phyloP scores from a whole-genome alignment of 2,797 vertebrate genomes.

The Australoheros facetus region DNA sequence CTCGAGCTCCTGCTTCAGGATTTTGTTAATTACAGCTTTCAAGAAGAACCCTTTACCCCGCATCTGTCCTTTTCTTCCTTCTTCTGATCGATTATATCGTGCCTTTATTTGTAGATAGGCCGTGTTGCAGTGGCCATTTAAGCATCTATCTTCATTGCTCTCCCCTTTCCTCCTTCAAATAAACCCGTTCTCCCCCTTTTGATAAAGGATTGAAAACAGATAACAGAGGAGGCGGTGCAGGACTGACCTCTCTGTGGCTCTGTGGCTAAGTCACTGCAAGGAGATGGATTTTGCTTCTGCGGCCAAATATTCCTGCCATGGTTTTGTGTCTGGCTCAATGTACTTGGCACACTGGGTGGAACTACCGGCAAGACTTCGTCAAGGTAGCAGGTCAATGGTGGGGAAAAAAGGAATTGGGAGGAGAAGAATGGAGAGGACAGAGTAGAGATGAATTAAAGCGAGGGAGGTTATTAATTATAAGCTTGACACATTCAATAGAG shows the following conservation, averaged over 20 bases:
- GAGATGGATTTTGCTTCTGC: conserved; percentile 64
- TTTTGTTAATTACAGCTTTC: conserved; percentile 68
- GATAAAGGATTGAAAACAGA: conserved; percentile 75
- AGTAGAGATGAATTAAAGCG: conserved; percentile 54
- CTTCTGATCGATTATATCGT: conserved; percentile 52
- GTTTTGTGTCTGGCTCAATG: conserved; percentile 53
- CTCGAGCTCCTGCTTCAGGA: conserved; percentile 47
- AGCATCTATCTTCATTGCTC: conserved; percentile 43
- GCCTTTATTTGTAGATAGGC: conserved; percentile 47
- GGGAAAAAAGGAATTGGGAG: conserved; percentile 25
- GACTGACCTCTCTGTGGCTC: conserved; percentile 49
- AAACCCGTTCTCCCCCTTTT: conserved; percentile 43
- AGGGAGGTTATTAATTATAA: conserved; percentile 71
- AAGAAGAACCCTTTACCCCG: conserved; percentile 41
- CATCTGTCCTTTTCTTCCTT: conserved; percentile 21
- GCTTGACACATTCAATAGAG: conserved; percentile 69
- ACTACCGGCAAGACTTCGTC: conserved; percentile 23
- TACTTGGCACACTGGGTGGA: conserved; percentile 56
- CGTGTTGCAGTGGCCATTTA: conserved; percentile 49
- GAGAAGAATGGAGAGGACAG: conserved; percentile 44
- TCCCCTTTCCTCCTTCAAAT: not conserved
- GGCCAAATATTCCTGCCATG: conserved; percentile 49
- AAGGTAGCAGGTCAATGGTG: conserved; percentile 51
- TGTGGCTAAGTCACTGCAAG: conserved; percentile 63
- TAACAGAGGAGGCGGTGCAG: conserved; percentile 62